Evolutionary conservation across 2,888 invertebrate genomes (phyloP), one percentile per base, ranked within the genome.

Genomic region (Synanthedon myopaeformis): DNA sequence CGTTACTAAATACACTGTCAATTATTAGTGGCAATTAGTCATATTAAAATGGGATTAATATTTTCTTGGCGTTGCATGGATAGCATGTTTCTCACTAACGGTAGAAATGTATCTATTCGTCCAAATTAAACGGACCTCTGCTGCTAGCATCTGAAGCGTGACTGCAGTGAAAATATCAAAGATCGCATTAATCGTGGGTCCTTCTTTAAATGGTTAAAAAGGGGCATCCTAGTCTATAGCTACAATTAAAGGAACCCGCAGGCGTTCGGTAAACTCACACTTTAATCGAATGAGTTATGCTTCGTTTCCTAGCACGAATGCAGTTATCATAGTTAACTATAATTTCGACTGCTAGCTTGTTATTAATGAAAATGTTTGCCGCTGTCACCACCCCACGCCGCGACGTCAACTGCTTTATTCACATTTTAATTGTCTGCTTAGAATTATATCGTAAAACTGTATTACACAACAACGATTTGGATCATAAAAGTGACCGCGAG

Each of bases 271-370:
- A 67, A 72, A 66, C 66, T 59, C 62, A 59, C 58, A 58, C 55
- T 65, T 79, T 82, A 85, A 86, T 82, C 79, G 74, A 84, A 85
- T 86, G 82, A 85, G 84, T 82, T 84, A 84, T 79, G 85, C 77
- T 76, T 82, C 73, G 80, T 85, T 76, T 76, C 69, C 57, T 67
- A 49, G 56, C 61, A 60, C 65, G 69, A 72, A 74, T 76, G 75
- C 73, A 76, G 80, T 80, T 82, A 78, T 77, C 70, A 72, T 74
- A 64, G 71, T 73, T 77, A 74, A 75, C 73, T 65, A 72, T 65
- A 65, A 68, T 71, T 74, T 71, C 68, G 70, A 64, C 56, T 57
- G 35, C 57, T 58, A 61, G 57, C 60, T 60, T 58, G 66, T 70
- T 68, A 62, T 69, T 78, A 78, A 79, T 79, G 72, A 66, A 78